These are phyloP conservation scores for Mixornis gularis DNA, from an alignment of 2,113 vertebrate genomes.

Conservation along the genomic window DNA sequence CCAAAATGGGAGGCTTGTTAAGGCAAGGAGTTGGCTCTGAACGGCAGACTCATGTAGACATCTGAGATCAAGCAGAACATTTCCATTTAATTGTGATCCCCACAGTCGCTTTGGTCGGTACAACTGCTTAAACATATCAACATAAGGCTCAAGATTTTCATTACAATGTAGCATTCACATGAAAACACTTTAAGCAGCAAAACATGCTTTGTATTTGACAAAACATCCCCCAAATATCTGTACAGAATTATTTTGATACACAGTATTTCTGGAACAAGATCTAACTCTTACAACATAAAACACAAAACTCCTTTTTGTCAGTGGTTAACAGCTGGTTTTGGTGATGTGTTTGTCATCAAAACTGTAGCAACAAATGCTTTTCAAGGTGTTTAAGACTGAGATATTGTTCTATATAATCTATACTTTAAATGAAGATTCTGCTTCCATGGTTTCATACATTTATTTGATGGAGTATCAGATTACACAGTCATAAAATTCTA, in stretches of 20 bases:
- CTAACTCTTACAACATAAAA: conserved; percentile 17
- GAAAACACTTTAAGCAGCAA: conserved; percentile 69
- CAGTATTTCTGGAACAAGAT: conserved; percentile 9
- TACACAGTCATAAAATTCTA: conserved; percentile 49
- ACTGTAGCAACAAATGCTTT: conserved; percentile 11
- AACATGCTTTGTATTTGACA: conserved; percentile 70
- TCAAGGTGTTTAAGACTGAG: neutral
- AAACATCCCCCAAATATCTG: conserved; percentile 42
- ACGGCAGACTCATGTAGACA: neutral
- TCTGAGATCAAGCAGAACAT: conserved; percentile 58
- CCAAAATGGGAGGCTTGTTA: neutral
- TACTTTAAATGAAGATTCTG: conserved; percentile 46
- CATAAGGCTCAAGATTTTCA: conserved; percentile 67
- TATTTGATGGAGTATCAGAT: conserved; percentile 52
- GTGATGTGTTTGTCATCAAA: conserved; percentile 22
- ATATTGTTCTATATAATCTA: neutral
- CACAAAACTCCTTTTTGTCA: conserved; percentile 1
- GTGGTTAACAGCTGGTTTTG: conserved; percentile 17
- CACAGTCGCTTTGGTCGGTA: conserved; percentile 68
- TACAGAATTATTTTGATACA: conserved; percentile 34
- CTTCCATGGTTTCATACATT: conserved; percentile 31
- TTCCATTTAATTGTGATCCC: conserved; percentile 71
- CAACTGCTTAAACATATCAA: conserved; percentile 56
- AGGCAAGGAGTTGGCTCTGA: neutral
- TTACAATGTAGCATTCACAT: conserved; percentile 74